Percentiles rank a stretch among this genome's conserved stretches.
phyloP scores from a whole-genome alignment of 2,113 vertebrate species.

The Passer montanus region DNA sequence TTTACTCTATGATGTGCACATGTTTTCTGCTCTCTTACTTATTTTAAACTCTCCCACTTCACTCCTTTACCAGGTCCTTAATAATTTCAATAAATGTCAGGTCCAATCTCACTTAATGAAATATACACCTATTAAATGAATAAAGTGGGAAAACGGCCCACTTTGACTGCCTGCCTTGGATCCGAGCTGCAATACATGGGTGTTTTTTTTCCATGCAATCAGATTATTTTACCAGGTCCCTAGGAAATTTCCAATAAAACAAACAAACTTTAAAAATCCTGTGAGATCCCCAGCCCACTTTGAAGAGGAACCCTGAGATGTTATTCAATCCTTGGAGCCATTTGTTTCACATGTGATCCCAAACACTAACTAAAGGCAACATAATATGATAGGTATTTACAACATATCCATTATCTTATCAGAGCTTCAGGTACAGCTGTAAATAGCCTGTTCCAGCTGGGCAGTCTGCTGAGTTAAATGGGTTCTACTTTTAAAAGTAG shows the following conservation, averaged over 20 bases:
- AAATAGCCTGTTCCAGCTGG: conserved; percentile 54
- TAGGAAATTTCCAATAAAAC: conserved; percentile 16
- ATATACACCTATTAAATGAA: background rate
- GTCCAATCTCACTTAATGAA: conserved; percentile 18
- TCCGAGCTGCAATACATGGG: background rate
- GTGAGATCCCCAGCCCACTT: background rate
- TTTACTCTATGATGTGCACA: background rate
- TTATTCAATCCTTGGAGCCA: conserved; percentile 21
- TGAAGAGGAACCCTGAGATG: background rate
- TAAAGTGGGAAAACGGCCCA: background rate
- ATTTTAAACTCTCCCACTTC: background rate
- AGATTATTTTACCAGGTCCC: background rate
- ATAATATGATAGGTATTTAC: conserved; percentile 66
- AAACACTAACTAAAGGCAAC: conserved; percentile 38
- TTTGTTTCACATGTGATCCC: conserved; percentile 17
- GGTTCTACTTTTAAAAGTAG: conserved; percentile 60
- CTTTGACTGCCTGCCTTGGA: background rate
- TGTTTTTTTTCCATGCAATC: background rate
- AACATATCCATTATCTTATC: conserved; percentile 67
- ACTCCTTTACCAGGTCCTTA: background rate
- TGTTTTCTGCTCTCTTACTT: background rate
- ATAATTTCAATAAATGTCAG: conserved; percentile 27
- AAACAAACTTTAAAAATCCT: background rate
- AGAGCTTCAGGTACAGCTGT: conserved; percentile 60
- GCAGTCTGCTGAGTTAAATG: conserved; percentile 53